phyloP scores from a whole-genome alignment of 2,797 vertebrate genomes.

The Chaunax sp. region DNA sequence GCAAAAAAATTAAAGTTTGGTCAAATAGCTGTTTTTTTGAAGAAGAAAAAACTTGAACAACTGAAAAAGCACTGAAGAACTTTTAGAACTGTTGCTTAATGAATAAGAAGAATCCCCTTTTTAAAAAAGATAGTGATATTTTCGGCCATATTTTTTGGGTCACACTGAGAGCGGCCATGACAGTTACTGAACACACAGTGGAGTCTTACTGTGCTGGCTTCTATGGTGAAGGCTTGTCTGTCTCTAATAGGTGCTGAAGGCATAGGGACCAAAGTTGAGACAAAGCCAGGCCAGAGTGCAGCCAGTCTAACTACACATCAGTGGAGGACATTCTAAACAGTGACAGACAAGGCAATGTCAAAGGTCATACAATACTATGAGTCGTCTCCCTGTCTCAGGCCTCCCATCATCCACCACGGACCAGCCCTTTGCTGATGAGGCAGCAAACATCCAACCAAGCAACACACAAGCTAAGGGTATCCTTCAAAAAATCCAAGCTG shows the following conservation, averaged over 20 bases:
- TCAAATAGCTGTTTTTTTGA: conserved; percentile 51
- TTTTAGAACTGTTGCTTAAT: conserved; percentile 86
- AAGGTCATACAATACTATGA: conserved; percentile 62
- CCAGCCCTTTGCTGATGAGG: conserved; percentile 67
- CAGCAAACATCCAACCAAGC: conserved; percentile 84
- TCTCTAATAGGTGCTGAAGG: conserved; percentile 70
- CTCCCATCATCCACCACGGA: conserved; percentile 85
- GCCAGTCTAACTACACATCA: conserved; percentile 59
- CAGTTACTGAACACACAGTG: conserved; percentile 61
- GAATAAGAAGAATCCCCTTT: conserved; percentile 88
- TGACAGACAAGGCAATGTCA: conserved; percentile 55
- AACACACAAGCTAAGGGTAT: conserved; percentile 86
- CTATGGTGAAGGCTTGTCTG: conserved; percentile 62
- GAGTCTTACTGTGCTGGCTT: conserved; percentile 60
- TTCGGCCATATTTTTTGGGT: conserved; percentile 90
- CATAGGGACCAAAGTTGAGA: conserved; percentile 78
- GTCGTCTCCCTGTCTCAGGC: conserved; percentile 92
- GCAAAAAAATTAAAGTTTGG: conserved; percentile 67
- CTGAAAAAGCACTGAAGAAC: conserved; percentile 91
- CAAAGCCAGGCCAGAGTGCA: conserved; percentile 65
- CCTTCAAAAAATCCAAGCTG: conserved; percentile 81
- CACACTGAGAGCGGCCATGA: conserved; percentile 76
- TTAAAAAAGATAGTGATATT: conserved; percentile 89
- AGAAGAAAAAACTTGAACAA: conserved; percentile 76
- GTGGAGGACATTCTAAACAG: conserved; percentile 58